Evolutionary conservation across 92 coral and sea anemone species (phyloP).

Genomic region (Blastomussa wellsi): DNA sequence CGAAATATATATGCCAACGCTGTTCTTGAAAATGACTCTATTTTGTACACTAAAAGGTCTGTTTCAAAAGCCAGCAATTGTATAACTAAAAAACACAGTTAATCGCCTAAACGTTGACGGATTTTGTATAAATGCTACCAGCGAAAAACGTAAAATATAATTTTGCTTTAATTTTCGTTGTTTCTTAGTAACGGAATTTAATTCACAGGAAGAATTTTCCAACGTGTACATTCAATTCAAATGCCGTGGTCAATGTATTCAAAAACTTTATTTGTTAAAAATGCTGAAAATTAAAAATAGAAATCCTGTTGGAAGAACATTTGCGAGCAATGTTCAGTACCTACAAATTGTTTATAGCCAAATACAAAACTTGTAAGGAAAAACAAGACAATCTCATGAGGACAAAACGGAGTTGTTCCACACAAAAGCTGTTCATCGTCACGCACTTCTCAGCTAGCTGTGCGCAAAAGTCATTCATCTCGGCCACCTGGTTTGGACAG

Average conservation of each 20-base stretch:
- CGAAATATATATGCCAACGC: not conserved
- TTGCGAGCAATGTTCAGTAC: not conserved
- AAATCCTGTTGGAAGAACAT: not conserved
- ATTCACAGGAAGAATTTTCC: constrained; percentile 1
- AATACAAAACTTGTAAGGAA: too few relatives aligned
- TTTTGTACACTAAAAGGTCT: not conserved
- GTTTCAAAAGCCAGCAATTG: not conserved
- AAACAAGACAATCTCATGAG: too few relatives aligned
- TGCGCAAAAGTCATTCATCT: too few relatives aligned
- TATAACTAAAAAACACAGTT: not conserved
- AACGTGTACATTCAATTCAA: constrained; percentile 12
- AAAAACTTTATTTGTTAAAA: not conserved
- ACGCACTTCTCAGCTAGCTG: too few relatives aligned
- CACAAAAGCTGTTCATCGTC: too few relatives aligned
- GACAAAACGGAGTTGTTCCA: too few relatives aligned
- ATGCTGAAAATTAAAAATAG: not conserved
- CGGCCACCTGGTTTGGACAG: too few relatives aligned
- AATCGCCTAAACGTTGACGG: not conserved
- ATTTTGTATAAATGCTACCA: not conserved
- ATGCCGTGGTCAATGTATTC: not conserved
- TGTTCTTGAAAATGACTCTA: not conserved
- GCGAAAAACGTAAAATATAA: not conserved
- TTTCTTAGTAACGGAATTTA: constrained; percentile 31
- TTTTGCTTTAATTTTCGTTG: not conserved
- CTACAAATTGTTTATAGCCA: not conserved